phyloP scores from a whole-genome alignment of 2,113 vertebrate genomes.

The Sarotherodon lohbergeri region DNA sequence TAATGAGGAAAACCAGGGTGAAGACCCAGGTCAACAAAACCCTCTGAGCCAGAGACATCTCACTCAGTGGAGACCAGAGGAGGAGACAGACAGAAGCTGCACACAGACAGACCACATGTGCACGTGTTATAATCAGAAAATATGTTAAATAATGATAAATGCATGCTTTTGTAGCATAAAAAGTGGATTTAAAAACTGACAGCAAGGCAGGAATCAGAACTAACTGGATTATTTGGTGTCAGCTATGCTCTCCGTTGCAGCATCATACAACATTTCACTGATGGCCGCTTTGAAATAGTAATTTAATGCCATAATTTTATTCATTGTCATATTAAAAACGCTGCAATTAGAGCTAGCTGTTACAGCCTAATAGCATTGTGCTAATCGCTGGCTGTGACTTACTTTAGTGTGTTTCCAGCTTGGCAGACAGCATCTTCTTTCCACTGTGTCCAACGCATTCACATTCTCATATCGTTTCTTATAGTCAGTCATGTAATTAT shows the following conservation, averaged over 20 bases:
- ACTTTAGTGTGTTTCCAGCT: not conserved
- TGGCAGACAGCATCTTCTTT: not conserved
- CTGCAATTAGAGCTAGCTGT: conserved; percentile 12
- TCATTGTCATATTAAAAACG: not conserved
- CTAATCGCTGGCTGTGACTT: not conserved
- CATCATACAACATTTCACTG: not conserved
- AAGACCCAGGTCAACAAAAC: conserved; percentile 95
- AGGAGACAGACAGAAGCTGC: not conserved
- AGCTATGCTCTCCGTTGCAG: not conserved
- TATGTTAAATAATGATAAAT: not conserved
- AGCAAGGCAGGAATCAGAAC: not conserved
- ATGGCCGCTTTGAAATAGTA: not conserved
- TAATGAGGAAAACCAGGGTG: conserved; percentile 88
- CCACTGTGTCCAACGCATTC: not conserved
- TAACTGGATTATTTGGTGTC: not conserved
- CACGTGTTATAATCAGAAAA: not conserved
- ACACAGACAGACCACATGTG: not conserved
- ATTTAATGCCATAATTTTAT: not conserved
- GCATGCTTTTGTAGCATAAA: not conserved
- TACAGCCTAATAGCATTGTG: not conserved
- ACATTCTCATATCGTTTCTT: not conserved
- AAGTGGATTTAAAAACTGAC: not conserved
- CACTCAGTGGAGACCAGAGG: conserved; percentile 60
- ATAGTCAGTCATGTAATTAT: not conserved
- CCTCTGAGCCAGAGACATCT: conserved; percentile 94